Percentiles rank a stretch among this genome's conserved stretches.
phyloP scores from a whole-genome alignment of 2,113 vertebrate species.

The Psilopsiagon aymara region DNA sequence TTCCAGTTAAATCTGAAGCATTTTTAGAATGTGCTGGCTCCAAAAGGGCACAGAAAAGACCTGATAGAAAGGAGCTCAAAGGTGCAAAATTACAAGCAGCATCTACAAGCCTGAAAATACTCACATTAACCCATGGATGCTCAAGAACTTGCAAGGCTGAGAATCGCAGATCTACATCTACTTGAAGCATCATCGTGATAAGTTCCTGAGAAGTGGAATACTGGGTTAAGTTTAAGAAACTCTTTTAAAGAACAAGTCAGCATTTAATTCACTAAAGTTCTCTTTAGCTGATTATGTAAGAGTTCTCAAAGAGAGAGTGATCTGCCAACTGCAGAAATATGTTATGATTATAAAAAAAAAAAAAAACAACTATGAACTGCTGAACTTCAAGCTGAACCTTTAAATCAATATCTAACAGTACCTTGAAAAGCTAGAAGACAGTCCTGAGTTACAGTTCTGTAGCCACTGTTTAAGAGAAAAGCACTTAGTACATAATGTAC shows the following conservation, averaged over 20 bases:
- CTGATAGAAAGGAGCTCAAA: neutral
- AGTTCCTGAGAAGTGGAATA: constrained; percentile 83
- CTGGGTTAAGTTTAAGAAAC: neutral
- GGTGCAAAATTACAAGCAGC: neutral
- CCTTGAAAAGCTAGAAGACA: constrained; percentile 29
- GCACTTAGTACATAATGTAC: neutral
- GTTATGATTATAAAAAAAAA: neutral
- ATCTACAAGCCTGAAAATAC: constrained; percentile 56
- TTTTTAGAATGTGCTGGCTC: constrained; percentile 10
- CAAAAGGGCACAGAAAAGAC: neutral
- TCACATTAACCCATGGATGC: constrained; percentile 97
- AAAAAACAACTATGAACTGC: neutral
- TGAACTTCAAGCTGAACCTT: constrained; percentile 2
- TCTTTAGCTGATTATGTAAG: neutral
- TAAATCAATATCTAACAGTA: neutral
- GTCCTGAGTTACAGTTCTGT: neutral
- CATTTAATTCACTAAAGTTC: neutral
- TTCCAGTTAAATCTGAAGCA: neutral
- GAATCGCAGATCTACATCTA: constrained; percentile 89
- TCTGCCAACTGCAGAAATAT: neutral
- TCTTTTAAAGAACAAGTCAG: neutral
- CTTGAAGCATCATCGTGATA: constrained; percentile 93
- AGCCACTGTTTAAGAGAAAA: constrained; percentile 20
- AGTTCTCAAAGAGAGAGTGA: neutral
- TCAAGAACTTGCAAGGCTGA: constrained; percentile 92